Evolutionary conservation across 2,888 invertebrate species (phyloP).

Genomic region (Oxycera nigricornis): DNA sequence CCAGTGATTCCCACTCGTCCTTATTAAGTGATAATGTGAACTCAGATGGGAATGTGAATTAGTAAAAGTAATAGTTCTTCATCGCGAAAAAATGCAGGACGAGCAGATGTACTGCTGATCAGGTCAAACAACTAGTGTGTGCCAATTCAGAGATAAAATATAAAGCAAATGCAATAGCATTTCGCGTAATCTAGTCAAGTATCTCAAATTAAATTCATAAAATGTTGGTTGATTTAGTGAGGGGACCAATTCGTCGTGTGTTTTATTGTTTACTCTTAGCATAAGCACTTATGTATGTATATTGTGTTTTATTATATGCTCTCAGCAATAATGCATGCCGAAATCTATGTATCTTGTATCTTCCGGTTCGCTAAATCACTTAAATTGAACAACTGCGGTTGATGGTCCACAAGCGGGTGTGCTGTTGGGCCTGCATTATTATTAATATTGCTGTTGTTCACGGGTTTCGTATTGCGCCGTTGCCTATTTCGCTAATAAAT

Average conservation of each 20-base stretch:
- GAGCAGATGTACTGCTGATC: no score
- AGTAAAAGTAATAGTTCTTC: no score
- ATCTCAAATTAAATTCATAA: not conserved
- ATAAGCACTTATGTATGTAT: not conserved
- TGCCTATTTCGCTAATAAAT: no score
- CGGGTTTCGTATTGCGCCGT: no score
- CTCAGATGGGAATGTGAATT: no score
- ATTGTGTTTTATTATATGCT: not conserved
- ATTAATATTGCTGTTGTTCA: no score
- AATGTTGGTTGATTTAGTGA: constrained; percentile 29
- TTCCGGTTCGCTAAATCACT: not conserved
- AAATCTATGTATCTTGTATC: not conserved
- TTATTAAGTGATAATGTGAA: no score
- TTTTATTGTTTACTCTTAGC: not conserved
- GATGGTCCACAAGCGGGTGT: no score
- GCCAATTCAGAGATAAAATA: not conserved
- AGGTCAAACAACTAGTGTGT: not conserved
- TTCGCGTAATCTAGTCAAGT: not conserved
- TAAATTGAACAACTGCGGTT: not conserved
- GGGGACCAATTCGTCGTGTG: constrained; percentile 27
- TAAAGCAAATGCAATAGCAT: not conserved
- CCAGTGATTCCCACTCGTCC: no score
- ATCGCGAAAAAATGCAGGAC: no score
- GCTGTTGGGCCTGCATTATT: no score
- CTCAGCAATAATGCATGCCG: not conserved